phyloP scores from a whole-genome alignment of 2,888 invertebrate species.

The Ceraclea dissimilis region DNA sequence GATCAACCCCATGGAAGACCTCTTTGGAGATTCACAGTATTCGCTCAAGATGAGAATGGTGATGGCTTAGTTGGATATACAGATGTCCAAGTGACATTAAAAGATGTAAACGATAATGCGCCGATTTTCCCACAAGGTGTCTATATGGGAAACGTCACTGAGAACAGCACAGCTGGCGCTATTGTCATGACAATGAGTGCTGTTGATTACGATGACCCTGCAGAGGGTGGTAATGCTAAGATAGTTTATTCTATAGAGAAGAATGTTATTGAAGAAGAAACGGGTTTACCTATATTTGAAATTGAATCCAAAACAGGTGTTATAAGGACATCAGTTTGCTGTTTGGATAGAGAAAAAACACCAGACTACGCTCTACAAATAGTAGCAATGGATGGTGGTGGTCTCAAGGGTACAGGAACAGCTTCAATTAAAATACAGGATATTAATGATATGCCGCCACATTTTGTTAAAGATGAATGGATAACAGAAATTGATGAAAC shows the following conservation, averaged over 20 bases:
- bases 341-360: slow-evolving; percentile 43
- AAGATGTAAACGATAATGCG: slow-evolving; percentile 50
- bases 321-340: slow-evolving; percentile 42
- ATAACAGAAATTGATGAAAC: slow-evolving; percentile 45
- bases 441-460: slow-evolving; percentile 53
- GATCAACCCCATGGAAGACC: slow-evolving; percentile 51
- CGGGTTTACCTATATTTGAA: slow-evolving; percentile 45
- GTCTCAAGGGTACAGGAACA: slow-evolving; percentile 46
- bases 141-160: slow-evolving; percentile 44
- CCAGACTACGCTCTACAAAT: slow-evolving; percentile 45
- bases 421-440: slow-evolving; percentile 47
- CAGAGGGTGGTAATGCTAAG: slow-evolving; percentile 49
- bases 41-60: slow-evolving; percentile 27
- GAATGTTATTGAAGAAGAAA: slow-evolving; percentile 47
- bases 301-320: slow-evolving; percentile 48
- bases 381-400: slow-evolving; percentile 43
- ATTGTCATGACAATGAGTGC: slow-evolving; percentile 53
- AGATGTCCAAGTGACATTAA: slow-evolving; percentile 45
- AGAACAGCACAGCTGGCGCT: slow-evolving; percentile 46
- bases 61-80: slow-evolving; percentile 27
- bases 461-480: slow-evolving; percentile 45
- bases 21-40: slow-evolving; percentile 43
- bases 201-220: slow-evolving; percentile 48
- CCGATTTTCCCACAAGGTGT: slow-evolving; percentile 45
- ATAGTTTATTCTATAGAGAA: slow-evolving; percentile 49